Base-by-base conservation (phyloP, 2,888 invertebrate genomes). In the Holacanthella duospinosa region DNA sequence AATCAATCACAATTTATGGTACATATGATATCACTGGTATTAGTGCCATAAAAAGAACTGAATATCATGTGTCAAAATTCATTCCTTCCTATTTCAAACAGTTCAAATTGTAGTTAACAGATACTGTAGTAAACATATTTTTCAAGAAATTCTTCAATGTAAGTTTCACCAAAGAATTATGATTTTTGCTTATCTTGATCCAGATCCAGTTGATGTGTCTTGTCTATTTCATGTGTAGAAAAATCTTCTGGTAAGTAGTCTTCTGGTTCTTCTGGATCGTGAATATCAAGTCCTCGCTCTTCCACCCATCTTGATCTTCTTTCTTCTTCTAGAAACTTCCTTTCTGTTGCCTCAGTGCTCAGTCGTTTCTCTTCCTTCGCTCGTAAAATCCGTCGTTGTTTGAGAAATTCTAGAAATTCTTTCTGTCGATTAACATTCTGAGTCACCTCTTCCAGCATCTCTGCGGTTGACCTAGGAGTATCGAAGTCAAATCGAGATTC, bases 321-420 rank as follows among this genome's bases (percentile, higher is more conserved):
- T 55, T 26, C 55, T 9, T 53, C 3, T 44, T 54, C 29, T 29
- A 29, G 53, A 64, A 67, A 67, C 24, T 67, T 66, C 25, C 43
- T 61, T 24, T 69, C 66, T 43, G 64, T 60, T 1, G 62, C 63
- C 16, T n/a, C 60, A 1, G 58, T 53, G 25, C 56, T 56, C 19
- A 48, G 21, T 6, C 43, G 16, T 53, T 64, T 68, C 43, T 60
- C n/a, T 58, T 64, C 59, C 43, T 66, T 68, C 12, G 62, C 53
- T 29, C 57, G 62, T 12, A 36, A 54, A 4, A 64, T 55, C 21
- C 61, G 57, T 26, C 62, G 55, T n/a, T 64, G n/a, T 36, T 64
- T 64, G 1, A 70, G 36, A 58, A 67, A 69, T 25, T 66, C 63
- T 1, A 65, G 2, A 61, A 71, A 71, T 36, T 66, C 60, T 48